A percentile compares a stretch with the other conserved stretches of the same genome.
Evolutionary conservation across 2,888 invertebrate species (phyloP).

Genomic region (Fragum fragum): DNA sequence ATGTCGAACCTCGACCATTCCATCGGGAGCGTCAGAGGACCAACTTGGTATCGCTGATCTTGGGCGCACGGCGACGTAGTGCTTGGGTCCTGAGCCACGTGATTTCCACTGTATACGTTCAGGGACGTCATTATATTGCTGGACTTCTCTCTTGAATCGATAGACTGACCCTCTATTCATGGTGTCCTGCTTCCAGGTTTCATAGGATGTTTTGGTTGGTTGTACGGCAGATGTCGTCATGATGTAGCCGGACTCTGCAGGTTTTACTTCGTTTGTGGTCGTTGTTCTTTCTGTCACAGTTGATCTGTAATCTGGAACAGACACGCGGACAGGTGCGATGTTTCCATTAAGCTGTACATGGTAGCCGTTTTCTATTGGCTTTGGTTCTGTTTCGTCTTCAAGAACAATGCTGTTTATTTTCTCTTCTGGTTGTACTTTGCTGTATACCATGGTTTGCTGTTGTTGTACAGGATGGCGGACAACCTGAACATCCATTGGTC

Average conservation of each 20-base stretch:
- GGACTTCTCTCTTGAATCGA: conserved; percentile 9
- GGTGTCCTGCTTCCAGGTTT: conserved; percentile 59
- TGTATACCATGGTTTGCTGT: conserved; percentile 17
- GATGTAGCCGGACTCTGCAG: conserved; percentile 32
- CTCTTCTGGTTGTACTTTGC: not conserved
- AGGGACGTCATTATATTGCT: conserved; percentile 42
- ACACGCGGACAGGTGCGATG: conserved; percentile 45
- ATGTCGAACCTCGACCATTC: conserved; percentile 53
- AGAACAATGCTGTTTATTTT: conserved; percentile 48
- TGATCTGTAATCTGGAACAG: conserved; percentile 60
- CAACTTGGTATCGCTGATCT: conserved; percentile 54
- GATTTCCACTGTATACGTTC: conserved; percentile 64
- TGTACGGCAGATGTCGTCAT: not conserved
- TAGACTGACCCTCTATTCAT: conserved; percentile 46
- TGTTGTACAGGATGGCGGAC: conserved; percentile 36
- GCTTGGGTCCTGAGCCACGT: conserved; percentile 30
- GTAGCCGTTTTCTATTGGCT: conserved; percentile 34
- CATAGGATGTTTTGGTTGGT: conserved; percentile 55
- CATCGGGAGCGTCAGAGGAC: conserved; percentile 37
- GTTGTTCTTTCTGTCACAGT: conserved; percentile 34
- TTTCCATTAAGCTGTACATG: conserved; percentile 17
- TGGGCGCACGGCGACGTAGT: conserved; percentile 48
- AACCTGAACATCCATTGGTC: conserved; percentile 48
- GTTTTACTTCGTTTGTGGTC: not conserved
- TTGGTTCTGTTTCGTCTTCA: conserved; percentile 41